A percentile compares a stretch with the other conserved stretches of the same genome.
phyloP scores from a whole-genome alignment of 2,797 vertebrate species.

The Syngnathus acus region DNA sequence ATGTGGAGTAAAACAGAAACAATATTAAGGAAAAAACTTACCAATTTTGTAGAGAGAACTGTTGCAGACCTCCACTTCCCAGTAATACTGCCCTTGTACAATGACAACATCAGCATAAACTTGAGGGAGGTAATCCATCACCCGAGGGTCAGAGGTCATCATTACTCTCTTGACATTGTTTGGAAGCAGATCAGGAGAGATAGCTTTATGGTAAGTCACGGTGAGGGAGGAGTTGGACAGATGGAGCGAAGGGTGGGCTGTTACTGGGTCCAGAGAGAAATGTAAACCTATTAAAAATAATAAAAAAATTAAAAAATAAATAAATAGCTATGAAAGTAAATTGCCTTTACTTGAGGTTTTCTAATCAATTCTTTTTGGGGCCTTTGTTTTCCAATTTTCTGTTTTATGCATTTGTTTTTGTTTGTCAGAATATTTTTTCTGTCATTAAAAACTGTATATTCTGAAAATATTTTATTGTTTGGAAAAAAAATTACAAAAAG shows the following conservation, averaged over 20 bases:
- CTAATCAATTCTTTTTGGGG: no score
- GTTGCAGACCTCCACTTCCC: slow-evolving; percentile 72
- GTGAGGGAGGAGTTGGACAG: slow-evolving; percentile 55
- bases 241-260: slow-evolving; percentile 35
- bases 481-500: no score
- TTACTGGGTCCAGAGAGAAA: slow-evolving; percentile 55
- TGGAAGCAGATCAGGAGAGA: not conserved
- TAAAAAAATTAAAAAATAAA: not conserved
- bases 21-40: slow-evolving; percentile 33
- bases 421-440: no score
- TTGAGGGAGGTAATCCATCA: slow-evolving; percentile 16
- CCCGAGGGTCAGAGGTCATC: slow-evolving; percentile 11
- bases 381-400: no score
- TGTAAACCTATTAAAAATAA: slow-evolving; percentile 35
- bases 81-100: slow-evolving; percentile 63
- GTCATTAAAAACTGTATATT: no score
- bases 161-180: not conserved
- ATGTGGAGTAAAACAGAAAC: slow-evolving; percentile 12
- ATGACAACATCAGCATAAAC: slow-evolving; percentile 48
- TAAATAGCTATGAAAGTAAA: no score
- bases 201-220: slow-evolving; percentile 30
- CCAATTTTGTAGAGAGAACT: slow-evolving; percentile 65
- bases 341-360: no score
- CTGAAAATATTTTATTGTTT: no score
- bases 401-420: no score